Base-by-base conservation (phyloP, 1,140 invertebrate species). In the Rhagoletis zephyria region DNA sequence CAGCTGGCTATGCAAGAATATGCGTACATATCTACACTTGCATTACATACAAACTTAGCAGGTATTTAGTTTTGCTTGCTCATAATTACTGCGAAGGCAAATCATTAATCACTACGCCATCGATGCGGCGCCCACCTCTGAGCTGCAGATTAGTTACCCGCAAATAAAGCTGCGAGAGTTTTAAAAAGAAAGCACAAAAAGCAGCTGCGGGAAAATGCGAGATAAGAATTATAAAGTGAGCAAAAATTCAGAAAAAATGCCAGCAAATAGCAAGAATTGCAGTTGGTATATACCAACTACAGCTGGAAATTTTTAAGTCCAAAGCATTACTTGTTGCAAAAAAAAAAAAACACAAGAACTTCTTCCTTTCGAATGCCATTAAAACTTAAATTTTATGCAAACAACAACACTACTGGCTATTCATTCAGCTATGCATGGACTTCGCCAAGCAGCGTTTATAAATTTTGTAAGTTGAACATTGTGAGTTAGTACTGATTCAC, bases 321-420 rank as follows among this genome's bases (percentile, higher is more conserved):
- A 19, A 12, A 30, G 5, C 74, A 81, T 81, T 81, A 81, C 74
- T 81, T 81, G 74, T 42, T 56, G 16, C 45, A 45, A 63, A 63
- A 4, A 16, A 63, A 4, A 16, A 63, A 14, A 63, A n/a, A 14
- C 10, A 63, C 10, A 67, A 81, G 40, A 81, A 81, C 74, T 81
- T 81, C 30, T 81, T 16, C 48, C 74, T 81, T 81, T 56, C 74
- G 19, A 61, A 86, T 63, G 59, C 85, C 59, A 86, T 86, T 86
- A 86, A 86, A 86, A 86, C 85, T 86, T 86, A 86, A 86, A 86
- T 86, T 86, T 63, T 19, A 64, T 48, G 63, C 59, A 86, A 86
- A 86, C 60, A 63, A 63, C 85, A 81, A 56, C 74, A 81, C 19
- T 19, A n/a, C 19, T 19, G 48, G 42, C 19, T 81, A 81, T 81